A percentile compares a stretch with the other conserved stretches of the same genome.
phyloP scores from a whole-genome alignment of 2,888 invertebrate genomes.

The Trichopoda pennipes region DNA sequence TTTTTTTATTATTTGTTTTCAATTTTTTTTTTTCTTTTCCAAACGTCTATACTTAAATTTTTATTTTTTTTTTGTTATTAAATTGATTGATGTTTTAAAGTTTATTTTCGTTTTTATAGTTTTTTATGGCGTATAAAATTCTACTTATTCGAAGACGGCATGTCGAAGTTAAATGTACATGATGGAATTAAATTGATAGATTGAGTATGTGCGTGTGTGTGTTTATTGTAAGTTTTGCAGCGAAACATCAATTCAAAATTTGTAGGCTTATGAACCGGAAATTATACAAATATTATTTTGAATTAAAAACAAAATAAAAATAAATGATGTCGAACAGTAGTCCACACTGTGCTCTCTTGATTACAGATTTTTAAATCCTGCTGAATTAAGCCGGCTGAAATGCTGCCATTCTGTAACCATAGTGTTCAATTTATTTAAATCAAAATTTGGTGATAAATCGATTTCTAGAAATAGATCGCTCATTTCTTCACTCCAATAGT shows the following conservation, averaged over 20 bases:
- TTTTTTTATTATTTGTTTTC: slow-evolving; percentile 42
- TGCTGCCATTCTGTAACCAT: too few relatives aligned
- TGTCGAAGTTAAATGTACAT: slow-evolving; percentile 37
- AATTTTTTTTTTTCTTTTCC: slow-evolving; percentile 29
- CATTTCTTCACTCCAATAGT: too few relatives aligned
- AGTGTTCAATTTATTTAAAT: too few relatives aligned
- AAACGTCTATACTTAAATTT: slow-evolving; percentile 7
- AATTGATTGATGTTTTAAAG: slow-evolving; percentile 66
- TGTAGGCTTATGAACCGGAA: slow-evolving; percentile 67
- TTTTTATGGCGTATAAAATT: slow-evolving; percentile 28
- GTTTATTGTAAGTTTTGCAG: slow-evolving; percentile 38
- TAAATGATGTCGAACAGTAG: slow-evolving; percentile 7
- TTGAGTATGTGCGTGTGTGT: neutral
- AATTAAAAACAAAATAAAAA: slow-evolving; percentile 14
- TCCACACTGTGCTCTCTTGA: too few relatives aligned
- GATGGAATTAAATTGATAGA: slow-evolving; percentile 15
- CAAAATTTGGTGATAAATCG: too few relatives aligned
- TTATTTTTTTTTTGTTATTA: slow-evolving; percentile 29
- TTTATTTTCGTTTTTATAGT: slow-evolving; percentile 2
- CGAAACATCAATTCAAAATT: slow-evolving; percentile 68
- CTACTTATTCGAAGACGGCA: slow-evolving; percentile 27
- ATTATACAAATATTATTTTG: slow-evolving; percentile 67
- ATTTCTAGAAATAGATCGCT: too few relatives aligned
- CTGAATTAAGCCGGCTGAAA: too few relatives aligned
- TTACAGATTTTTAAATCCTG: too few relatives aligned